A percentile compares a stretch with the other conserved stretches of the same genome.
phyloP scores from a whole-genome alignment of 2,797 vertebrate genomes.

The Varecia variegata region DNA sequence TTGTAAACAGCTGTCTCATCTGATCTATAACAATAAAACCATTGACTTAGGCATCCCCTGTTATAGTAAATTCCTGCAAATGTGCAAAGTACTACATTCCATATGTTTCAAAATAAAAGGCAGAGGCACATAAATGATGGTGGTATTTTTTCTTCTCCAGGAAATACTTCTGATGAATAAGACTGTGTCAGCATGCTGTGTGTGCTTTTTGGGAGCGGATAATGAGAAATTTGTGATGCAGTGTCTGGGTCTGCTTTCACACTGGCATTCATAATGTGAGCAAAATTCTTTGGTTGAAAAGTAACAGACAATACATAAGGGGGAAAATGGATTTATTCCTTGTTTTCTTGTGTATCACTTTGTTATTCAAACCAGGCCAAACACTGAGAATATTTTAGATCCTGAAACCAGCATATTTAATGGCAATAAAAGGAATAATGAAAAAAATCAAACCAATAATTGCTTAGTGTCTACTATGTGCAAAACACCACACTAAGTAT shows the following conservation, averaged over 20 bases:
- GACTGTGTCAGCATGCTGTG: background rate
- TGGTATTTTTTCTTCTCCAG: background rate
- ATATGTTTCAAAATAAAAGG: conserved; percentile 16
- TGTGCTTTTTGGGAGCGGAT: background rate
- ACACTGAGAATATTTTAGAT: background rate
- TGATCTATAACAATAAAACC: background rate
- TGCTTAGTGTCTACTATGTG: background rate
- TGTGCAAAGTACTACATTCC: background rate
- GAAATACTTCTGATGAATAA: conserved; percentile 14
- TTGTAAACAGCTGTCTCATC: background rate
- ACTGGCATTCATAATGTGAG: background rate
- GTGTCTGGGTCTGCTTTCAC: background rate
- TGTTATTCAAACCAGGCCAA: background rate
- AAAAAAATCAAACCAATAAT: background rate
- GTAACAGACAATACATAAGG: background rate
- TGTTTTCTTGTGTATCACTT: background rate
- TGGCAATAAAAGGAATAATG: background rate
- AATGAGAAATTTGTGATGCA: background rate
- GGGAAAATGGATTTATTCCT: background rate
- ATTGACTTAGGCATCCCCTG: background rate
- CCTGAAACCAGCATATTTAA: background rate
- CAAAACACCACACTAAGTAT: background rate
- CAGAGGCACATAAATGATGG: background rate
- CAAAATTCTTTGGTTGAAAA: conserved; percentile 1
- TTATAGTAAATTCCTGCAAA: background rate